Conservation (phyloP, 2,888 invertebrate genomes). For the Patella pellucida region DNA sequence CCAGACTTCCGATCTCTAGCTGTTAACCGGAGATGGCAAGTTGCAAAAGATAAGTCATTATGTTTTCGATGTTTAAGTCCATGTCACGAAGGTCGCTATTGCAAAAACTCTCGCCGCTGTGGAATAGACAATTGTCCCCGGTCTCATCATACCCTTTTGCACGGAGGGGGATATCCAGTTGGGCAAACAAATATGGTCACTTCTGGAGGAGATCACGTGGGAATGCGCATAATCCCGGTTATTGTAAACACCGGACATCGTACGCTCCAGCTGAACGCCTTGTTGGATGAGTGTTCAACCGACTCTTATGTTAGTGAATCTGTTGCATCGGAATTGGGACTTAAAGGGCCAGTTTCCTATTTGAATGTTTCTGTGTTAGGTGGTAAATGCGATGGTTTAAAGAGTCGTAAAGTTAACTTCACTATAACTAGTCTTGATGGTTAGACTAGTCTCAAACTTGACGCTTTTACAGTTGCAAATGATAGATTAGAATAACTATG, state of each 20-base stretch:
- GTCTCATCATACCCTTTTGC: not conserved
- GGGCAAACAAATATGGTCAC: not conserved
- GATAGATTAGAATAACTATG: no score
- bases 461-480: no score
- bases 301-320: no score
- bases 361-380: no score
- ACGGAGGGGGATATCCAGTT: not conserved
- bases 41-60: not conserved
- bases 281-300: no score
- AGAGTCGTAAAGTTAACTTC: no score
- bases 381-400: no score
- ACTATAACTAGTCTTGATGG: no score
- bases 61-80: not conserved
- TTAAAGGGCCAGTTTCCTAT: no score
- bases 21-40: not conserved
- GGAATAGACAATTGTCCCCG: not conserved
- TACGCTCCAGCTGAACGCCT: not conserved
- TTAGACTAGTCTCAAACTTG: no score
- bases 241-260: not conserved
- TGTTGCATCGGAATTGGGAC: no score
- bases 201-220: not conserved
- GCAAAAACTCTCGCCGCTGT: not conserved
- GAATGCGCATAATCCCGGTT: not conserved
- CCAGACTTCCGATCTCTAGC: not conserved
- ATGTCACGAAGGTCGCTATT: not conserved